These are phyloP conservation scores for Drosophila suzukii DNA, from an alignment of 1,140 invertebrate genomes.

Conservation along the genomic window DNA sequence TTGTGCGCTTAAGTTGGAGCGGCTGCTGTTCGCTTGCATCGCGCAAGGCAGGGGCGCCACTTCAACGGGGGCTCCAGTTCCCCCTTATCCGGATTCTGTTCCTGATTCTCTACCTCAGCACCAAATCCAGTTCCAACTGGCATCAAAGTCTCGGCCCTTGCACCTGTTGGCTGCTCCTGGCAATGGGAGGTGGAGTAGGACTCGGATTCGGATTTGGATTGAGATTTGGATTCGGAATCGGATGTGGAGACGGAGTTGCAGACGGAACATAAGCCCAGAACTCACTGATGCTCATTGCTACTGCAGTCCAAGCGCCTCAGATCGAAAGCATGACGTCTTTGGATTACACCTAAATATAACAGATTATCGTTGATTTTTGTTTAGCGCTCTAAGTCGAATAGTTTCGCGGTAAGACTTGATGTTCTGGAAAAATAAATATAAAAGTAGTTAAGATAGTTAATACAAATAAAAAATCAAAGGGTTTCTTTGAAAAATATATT, in stretches of 20 bases:
- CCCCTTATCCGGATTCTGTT: constrained; percentile 3
- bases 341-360: constrained; percentile 4
- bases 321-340: constrained; percentile 9
- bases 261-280: constrained; percentile 8
- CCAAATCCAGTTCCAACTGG: constrained; percentile 11
- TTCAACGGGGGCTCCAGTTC: constrained; percentile 24
- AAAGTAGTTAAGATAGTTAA: not conserved
- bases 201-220: constrained; percentile 4
- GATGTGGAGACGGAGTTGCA: constrained; percentile 1
- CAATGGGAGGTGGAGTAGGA: constrained; percentile 15
- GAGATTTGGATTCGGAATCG: not conserved
- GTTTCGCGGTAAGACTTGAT: constrained; percentile 1
- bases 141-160: constrained; percentile 21
- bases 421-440: constrained; percentile 10
- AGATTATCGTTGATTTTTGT: constrained; percentile 1
- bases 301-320: constrained; percentile 5
- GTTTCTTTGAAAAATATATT: too few relatives aligned
- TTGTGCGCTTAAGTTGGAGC: constrained; percentile 82
- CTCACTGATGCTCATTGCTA: constrained; percentile 22
- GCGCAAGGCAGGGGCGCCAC: constrained; percentile 57
- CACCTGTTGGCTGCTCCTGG: constrained; percentile 18
- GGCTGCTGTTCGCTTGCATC: constrained; percentile 83
- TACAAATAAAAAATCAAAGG: too few relatives aligned
- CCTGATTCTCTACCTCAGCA: not conserved
- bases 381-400: constrained; percentile 2